phyloP scores from a whole-genome alignment of 1,140 invertebrate species.

The Anoplophora glabripennis region DNA sequence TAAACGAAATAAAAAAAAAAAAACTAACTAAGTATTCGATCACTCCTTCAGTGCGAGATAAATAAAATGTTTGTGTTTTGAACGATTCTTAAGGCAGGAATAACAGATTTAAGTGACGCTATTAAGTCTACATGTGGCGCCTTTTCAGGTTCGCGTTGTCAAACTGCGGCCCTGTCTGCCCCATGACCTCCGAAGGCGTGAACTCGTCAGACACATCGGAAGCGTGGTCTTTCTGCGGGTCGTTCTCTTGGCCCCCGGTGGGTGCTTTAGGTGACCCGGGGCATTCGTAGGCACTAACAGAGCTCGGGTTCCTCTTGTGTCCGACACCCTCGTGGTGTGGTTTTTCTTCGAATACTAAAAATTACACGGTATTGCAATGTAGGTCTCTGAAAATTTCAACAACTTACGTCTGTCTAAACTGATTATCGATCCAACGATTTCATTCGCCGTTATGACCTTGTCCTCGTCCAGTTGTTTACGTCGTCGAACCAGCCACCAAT shows the following conservation, averaged over 20 bases:
- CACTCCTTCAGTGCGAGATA: too few species aligned
- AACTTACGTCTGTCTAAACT: conserved; percentile 80
- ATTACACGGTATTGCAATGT: not conserved
- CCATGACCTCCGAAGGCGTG: not conserved
- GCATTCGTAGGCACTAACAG: conserved; percentile 36
- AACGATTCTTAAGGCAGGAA: too few species aligned
- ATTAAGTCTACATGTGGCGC: conserved; percentile 21
- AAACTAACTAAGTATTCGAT: too few species aligned
- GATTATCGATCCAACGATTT: conserved; percentile 81
- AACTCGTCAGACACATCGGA: conserved; percentile 7
- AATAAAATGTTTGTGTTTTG: too few species aligned
- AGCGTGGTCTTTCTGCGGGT: conserved; percentile 8
- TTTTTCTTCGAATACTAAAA: conserved; percentile 66
- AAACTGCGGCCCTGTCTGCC: conserved; percentile 4
- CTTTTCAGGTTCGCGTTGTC: conserved; percentile 17
- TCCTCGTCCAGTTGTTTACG: conserved; percentile 72
- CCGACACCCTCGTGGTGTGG: conserved; percentile 46
- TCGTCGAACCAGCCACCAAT: conserved; percentile 83
- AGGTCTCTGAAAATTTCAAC: not conserved
- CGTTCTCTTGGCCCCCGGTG: conserved; percentile 7
- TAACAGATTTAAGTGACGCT: not conserved
- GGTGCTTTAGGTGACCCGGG: conserved; percentile 26
- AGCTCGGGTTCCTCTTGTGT: conserved; percentile 39
- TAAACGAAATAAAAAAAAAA: too few species aligned
- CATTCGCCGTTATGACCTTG: conserved; percentile 69